Conservation (phyloP, 2,797 vertebrate species). For the Amniataba percoides region DNA sequence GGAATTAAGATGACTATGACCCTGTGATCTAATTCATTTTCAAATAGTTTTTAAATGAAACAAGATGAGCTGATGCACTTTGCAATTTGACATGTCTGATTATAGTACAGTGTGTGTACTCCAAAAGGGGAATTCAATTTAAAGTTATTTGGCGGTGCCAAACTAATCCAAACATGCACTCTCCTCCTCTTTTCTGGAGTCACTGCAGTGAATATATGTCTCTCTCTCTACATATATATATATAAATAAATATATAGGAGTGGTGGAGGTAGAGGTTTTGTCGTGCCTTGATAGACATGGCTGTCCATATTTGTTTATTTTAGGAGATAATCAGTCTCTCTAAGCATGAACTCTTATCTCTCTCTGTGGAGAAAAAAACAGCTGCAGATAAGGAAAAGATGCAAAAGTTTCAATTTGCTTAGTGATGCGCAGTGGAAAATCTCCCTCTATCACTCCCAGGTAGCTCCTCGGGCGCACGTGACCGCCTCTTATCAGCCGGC, state of each 20-base stretch:
- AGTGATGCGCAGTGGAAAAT: slow-evolving; percentile 71
- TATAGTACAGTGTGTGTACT: slow-evolving; percentile 21
- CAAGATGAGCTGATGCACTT: slow-evolving; percentile 49
- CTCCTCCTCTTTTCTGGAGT: background rate
- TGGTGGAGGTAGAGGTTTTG: slow-evolving; percentile 55
- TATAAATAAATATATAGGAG: slow-evolving; percentile 43
- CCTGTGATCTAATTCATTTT: slow-evolving; percentile 50
- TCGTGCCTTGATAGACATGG: slow-evolving; percentile 78
- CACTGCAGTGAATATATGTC: slow-evolving; percentile 2
- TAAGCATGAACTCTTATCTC: slow-evolving; percentile 82
- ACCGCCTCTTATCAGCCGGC: slow-evolving; percentile 69
- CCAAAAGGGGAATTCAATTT: slow-evolving; percentile 50
- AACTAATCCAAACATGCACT: slow-evolving; percentile 49
- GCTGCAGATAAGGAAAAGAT: slow-evolving; percentile 80
- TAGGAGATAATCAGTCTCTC: slow-evolving; percentile 81
- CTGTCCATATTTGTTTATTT: slow-evolving; percentile 84
- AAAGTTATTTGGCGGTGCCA: slow-evolving; percentile 48
- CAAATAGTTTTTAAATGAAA: slow-evolving; percentile 50
- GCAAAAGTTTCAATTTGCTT: slow-evolving; percentile 75
- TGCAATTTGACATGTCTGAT: slow-evolving; percentile 42
- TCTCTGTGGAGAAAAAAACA: slow-evolving; percentile 38
- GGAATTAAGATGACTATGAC: slow-evolving; percentile 42
- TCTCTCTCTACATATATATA: background rate
- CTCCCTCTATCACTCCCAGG: slow-evolving; percentile 72
- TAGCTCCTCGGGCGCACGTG: slow-evolving; percentile 58